Evolutionary conservation across 2,888 invertebrate genomes (phyloP), one percentile per base, ranked within the genome.

Genomic region (Tethea ocularis): DNA sequence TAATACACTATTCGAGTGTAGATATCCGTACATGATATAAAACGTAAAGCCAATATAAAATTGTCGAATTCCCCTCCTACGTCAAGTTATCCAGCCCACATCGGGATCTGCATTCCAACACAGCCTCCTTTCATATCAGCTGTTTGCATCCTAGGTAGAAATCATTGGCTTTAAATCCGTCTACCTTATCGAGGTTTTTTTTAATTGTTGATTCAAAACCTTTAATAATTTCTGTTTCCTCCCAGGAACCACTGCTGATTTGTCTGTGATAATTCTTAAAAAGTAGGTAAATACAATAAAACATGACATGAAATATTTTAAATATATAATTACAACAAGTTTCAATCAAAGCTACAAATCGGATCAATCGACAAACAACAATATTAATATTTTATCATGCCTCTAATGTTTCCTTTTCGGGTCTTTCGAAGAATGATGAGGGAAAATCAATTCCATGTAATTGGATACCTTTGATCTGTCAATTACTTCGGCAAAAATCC

Each of bases 391-490:
- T 57, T 38, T 46, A 56, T 53, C 20, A 17, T 29, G 52, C 24
- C 29, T 20, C 52, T 22, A 51, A 41, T 56, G 60, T 54, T 54
- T 57, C 52, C 15, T 36, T 46, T 13, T 51, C 56, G 41, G 56
- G n/a, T 51, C 26, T 38, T 13, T 33, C 13, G 33, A 29, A 29
- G 15, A n/a, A 15, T 2, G 23, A 38, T 57, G 65, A 61, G 69
- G 69, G 63, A 65, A 70, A 80, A 77, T 77, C 77, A 78, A 77
- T 77, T 72, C 68, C 56, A 62, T 71, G 76, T 79, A 78, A 82
- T 79, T 75, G 71, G 74, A 81, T 82, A 80, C 77, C 76, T 81
- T 83, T 84, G 82, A 86, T 86, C 83, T 83, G 77, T 79, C 82
- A 83, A 84, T 82, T 82, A 82, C 78, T 79, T 68, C 58, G 60